Percentiles rank a stretch among this genome's conserved stretches.
These are phyloP conservation scores for Pantala flavescens DNA, from an alignment of 1,140 invertebrate species.

Conservation along the genomic window DNA sequence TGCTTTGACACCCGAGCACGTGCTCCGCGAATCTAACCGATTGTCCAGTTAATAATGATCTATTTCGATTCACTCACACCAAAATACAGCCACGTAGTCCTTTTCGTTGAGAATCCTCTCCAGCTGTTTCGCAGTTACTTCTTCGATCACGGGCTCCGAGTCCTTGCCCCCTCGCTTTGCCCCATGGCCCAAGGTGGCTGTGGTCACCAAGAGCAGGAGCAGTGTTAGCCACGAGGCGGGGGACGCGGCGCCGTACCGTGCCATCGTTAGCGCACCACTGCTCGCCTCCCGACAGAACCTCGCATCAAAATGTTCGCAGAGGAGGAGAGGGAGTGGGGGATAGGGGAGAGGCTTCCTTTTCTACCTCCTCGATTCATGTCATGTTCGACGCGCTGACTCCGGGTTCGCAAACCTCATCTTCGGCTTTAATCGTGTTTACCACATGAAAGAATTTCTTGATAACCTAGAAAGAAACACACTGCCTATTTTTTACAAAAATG, in stretches of 20 bases:
- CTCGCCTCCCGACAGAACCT: neutral
- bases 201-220: slow-evolving; percentile 24
- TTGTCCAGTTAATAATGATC: too few relatives aligned
- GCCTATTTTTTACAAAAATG: too few relatives aligned
- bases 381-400: too few relatives aligned
- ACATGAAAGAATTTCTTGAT: too few relatives aligned
- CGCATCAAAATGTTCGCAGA: neutral
- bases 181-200: slow-evolving; percentile 10
- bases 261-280: slow-evolving; percentile 16
- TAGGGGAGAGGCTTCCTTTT: too few relatives aligned
- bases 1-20: slow-evolving; percentile 21
- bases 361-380: too few relatives aligned
- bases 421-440: too few relatives aligned
- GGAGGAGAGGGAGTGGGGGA: too few relatives aligned
- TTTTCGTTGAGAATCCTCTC: slow-evolving; percentile 77
- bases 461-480: too few relatives aligned
- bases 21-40: neutral
- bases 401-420: too few relatives aligned
- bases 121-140: slow-evolving; percentile 82
- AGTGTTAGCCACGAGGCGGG: slow-evolving; percentile 22
- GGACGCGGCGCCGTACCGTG: slow-evolving; percentile 32
- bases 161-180: slow-evolving; percentile 28
- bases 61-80: slow-evolving; percentile 67
- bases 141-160: slow-evolving; percentile 73
- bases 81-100: slow-evolving; percentile 88